These are phyloP conservation scores for Achroia grisella DNA, from an alignment of 1,140 invertebrate genomes.

Conservation along the genomic window DNA sequence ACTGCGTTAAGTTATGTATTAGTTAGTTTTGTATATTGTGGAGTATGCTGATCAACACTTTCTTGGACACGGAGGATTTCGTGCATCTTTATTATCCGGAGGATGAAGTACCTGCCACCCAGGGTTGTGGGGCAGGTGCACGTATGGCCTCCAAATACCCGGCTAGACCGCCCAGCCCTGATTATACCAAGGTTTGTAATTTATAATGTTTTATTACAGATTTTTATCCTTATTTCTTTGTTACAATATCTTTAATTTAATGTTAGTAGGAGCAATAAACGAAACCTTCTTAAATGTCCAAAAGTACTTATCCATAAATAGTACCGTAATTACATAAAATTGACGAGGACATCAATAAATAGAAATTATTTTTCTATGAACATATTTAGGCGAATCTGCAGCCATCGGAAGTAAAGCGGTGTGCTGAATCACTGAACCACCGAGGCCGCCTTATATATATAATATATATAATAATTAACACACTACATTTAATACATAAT, in stretches of 20 bases:
- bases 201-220: neutral
- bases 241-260: neutral
- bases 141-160: slow-evolving; percentile 59
- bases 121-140: slow-evolving; percentile 59
- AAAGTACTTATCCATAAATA: neutral
- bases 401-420: too few relatives aligned
- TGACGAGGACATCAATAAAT: too few relatives aligned
- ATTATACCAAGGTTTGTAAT: slow-evolving; percentile 48
- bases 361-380: too few relatives aligned
- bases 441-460: too few relatives aligned
- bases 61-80: slow-evolving; percentile 68
- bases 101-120: slow-evolving; percentile 46
- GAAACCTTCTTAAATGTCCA: neutral
- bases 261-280: too few relatives aligned
- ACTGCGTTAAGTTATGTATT: slow-evolving; percentile 42
- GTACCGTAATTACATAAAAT: too few relatives aligned
- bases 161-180: slow-evolving; percentile 47
- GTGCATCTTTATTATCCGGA: slow-evolving; percentile 65
- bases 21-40: slow-evolving; percentile 38
- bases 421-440: too few relatives aligned
- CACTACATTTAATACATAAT: too few relatives aligned
- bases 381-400: too few relatives aligned
- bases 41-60: slow-evolving; percentile 70
- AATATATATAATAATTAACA: too few relatives aligned
- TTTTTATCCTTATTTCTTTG: neutral